phyloP scores from a whole-genome alignment of 2,888 invertebrate species.

The Gnatocerus cornutus region DNA sequence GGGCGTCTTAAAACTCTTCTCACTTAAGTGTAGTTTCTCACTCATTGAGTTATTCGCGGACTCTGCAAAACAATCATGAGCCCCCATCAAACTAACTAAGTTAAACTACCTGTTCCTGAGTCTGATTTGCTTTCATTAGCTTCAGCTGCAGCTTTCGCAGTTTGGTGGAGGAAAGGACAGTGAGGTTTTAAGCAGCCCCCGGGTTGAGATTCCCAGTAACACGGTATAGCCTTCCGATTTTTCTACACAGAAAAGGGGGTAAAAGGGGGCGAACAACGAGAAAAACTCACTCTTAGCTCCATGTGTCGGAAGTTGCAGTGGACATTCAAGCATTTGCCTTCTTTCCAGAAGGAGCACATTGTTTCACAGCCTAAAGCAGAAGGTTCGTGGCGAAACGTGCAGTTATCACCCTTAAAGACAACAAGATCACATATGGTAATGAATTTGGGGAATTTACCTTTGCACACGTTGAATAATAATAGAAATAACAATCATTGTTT shows the following conservation, averaged over 20 bases:
- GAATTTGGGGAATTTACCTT: slow-evolving; percentile 76
- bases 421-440: slow-evolving; percentile 51
- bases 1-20: slow-evolving; percentile 68
- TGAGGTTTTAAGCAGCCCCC: slow-evolving; percentile 89
- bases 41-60: slow-evolving; percentile 49
- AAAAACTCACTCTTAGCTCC: slow-evolving; percentile 81
- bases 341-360: slow-evolving; percentile 87
- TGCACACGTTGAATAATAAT: slow-evolving; percentile 89
- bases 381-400: slow-evolving; percentile 89
- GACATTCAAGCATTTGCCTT: slow-evolving; percentile 85
- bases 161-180: slow-evolving; percentile 86
- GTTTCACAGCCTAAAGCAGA: slow-evolving; percentile 87
- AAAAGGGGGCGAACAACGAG: neutral
- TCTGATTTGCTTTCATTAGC: slow-evolving; percentile 51
- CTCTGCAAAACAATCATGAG: slow-evolving; percentile 51
- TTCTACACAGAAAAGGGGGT: slow-evolving; percentile 73
- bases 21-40: slow-evolving; percentile 59
- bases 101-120: slow-evolving; percentile 47
- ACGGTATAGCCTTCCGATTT: slow-evolving; percentile 87
- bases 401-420: slow-evolving; percentile 81
- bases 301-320: slow-evolving; percentile 89
- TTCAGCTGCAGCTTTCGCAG: slow-evolving; percentile 62
- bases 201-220: slow-evolving; percentile 91
- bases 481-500: slow-evolving; percentile 92
- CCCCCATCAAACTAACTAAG: neutral